These are phyloP conservation scores for Dolichomitus sp. DNA, from an alignment of 2,888 invertebrate genomes.

Conservation along the genomic window DNA sequence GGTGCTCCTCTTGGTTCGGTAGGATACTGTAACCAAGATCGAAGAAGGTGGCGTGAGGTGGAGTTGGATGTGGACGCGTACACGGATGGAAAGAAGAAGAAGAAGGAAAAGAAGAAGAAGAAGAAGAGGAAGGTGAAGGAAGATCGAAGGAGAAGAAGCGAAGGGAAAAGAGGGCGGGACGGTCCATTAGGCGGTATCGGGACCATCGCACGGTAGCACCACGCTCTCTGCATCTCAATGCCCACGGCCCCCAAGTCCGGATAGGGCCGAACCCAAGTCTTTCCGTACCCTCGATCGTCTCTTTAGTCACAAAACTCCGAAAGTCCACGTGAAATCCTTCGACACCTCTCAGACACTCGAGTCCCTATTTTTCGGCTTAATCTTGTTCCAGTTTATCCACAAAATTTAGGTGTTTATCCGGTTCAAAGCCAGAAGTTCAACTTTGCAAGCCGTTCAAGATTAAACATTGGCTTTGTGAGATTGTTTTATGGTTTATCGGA, in stretches of 20 bases:
- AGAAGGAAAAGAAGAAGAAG: conserved; percentile 74
- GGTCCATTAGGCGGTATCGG: conserved; percentile 86
- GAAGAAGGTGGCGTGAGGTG: conserved; percentile 66
- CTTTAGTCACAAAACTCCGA: conserved; percentile 40
- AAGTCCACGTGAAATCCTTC: conserved; percentile 63
- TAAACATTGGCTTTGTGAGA: neutral
- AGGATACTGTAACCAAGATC: conserved; percentile 44
- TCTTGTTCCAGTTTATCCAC: conserved; percentile 7
- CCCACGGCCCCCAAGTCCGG: conserved; percentile 70
- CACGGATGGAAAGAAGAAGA: conserved; percentile 71
- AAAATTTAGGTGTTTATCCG: neutral
- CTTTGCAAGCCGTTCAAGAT: neutral
- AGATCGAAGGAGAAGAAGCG: conserved; percentile 70
- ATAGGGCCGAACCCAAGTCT: conserved; percentile 76
- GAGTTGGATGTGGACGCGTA: conserved; percentile 61
- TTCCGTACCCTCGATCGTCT: conserved; percentile 60
- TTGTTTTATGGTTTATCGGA: neutral
- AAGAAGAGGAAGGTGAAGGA: conserved; percentile 75
- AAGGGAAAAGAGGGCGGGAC: conserved; percentile 83
- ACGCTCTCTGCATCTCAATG: conserved; percentile 86
- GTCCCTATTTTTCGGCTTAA: conserved; percentile 29
- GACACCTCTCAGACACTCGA: conserved; percentile 64
- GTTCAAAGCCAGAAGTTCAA: neutral
- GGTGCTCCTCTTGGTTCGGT: conserved; percentile 44
- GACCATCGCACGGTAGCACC: conserved; percentile 86